Base-by-base conservation (phyloP, 1,140 invertebrate species). In the Drosophila watanabei region DNA sequence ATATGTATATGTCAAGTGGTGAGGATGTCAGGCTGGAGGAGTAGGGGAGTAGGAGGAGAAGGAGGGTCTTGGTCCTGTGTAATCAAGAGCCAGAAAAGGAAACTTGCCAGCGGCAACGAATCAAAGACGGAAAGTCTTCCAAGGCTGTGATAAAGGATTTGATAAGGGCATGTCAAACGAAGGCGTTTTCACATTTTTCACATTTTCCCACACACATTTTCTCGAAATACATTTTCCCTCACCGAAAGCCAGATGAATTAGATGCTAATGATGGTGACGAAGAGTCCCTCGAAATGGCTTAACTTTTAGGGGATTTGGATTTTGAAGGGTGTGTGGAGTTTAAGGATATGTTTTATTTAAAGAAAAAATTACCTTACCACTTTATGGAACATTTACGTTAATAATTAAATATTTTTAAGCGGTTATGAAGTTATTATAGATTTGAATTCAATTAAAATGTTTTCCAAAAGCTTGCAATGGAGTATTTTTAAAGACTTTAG, bases 51-150 rank as follows among this genome's bases (percentile, higher is more conserved):
- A 46, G 61, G 45, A 35, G 49, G 71, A 59, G 66, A 49, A 8
- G 11, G 13, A 9, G 13, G 33, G 32, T 35, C 4, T 14, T 16
- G 52, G 52, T 56, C 52, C 60, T 64, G 45, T 82, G 83, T 82
- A 88, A 88, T 88, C 83, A 83, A 48, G 63, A 77, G 54, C 51
- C 71, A 35, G 52, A 66, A 43, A 71, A 89, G 84, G 85, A 87
- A 87, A 80, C 82, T 70, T 81, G 82, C 79, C 79, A 43, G 20
- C 45, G 59, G 82, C 79, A 51, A 69, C 72, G 51, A 78, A 78
- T 69, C 82, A 71, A 63, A 82, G 62, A 41, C 45, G 63, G 60
- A 85, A 81, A 62, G 54, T 48, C 70, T 61, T 52, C 54, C 54
- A 56, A 56, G 16, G 41, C 32, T 13, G 45, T 14, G 70, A 73